Conservation (phyloP, 2,113 vertebrate genomes). For the Plectropomus leopardus region DNA sequence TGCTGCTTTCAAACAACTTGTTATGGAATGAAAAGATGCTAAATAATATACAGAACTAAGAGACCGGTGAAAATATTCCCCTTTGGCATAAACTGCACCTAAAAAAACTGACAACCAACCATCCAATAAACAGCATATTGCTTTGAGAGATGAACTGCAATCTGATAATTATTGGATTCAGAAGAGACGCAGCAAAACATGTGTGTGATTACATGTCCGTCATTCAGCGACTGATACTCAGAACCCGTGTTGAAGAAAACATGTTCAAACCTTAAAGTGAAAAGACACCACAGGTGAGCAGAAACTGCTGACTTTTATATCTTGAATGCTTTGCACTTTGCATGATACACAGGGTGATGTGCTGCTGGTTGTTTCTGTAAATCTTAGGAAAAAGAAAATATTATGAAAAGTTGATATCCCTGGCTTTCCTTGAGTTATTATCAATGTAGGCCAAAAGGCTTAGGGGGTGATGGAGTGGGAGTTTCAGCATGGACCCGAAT, state of each 20-base stretch:
- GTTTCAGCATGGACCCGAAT: constrained; percentile 4
- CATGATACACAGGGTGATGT: constrained; percentile 36
- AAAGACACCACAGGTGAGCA: constrained; percentile 21
- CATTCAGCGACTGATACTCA: constrained; percentile 30
- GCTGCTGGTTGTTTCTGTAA: constrained; percentile 66
- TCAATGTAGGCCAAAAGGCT: constrained; percentile 49
- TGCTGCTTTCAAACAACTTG: neutral
- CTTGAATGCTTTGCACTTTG: constrained; percentile 17
- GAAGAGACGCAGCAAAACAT: constrained; percentile 58
- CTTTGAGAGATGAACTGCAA: constrained; percentile 59
- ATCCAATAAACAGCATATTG: constrained; percentile 66
- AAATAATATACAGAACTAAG: constrained; percentile 50
- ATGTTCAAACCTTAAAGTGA: constrained; percentile 24
- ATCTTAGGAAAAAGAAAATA: constrained; percentile 25
- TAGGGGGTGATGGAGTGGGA: constrained; percentile 42
- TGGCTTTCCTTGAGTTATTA: constrained; percentile 52
- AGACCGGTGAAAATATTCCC: constrained; percentile 53
- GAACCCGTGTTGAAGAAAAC: neutral
- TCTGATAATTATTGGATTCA: constrained; percentile 52
- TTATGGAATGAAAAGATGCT: constrained; percentile 32
- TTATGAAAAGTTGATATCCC: constrained; percentile 48
- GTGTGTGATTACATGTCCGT: constrained; percentile 59
- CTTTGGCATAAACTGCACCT: constrained; percentile 79
- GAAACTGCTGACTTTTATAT: constrained; percentile 16
- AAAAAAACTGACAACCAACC: constrained; percentile 40